Conservation (phyloP, 2,797 vertebrate genomes). For the Xerus rutilus region DNA sequence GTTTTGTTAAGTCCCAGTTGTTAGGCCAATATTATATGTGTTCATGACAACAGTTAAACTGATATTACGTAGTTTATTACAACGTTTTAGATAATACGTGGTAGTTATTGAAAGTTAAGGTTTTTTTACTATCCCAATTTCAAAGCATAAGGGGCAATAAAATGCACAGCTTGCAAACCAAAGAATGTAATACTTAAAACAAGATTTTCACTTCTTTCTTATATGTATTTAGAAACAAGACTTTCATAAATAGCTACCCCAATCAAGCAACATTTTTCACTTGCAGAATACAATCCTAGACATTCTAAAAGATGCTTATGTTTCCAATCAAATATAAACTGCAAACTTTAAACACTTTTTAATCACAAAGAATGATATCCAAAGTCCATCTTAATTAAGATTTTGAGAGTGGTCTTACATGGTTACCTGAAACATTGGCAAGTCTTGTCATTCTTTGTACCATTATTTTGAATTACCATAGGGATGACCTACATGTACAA, state of each 20-base stretch:
- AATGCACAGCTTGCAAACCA: not conserved
- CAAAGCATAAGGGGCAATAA: not conserved
- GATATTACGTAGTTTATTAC: not conserved
- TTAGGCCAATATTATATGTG: not conserved
- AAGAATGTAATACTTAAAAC: not conserved
- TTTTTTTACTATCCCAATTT: conserved; percentile 46
- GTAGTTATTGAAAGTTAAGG: conserved; percentile 6
- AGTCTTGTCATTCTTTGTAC: conserved; percentile 20
- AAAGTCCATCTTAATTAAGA: conserved; percentile 61
- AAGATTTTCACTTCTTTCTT: conserved; percentile 7
- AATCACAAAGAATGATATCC: conserved; percentile 30
- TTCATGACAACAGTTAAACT: conserved; percentile 26
- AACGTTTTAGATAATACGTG: not conserved
- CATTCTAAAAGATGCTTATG: not conserved
- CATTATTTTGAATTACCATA: conserved; percentile 23
- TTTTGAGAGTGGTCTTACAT: not conserved
- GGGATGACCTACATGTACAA: conserved; percentile 26
- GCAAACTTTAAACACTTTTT: conserved; percentile 25
- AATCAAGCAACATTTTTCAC: conserved; percentile 18
- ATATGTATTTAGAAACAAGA: conserved; percentile 56
- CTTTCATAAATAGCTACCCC: conserved; percentile 65
- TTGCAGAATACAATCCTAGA: not conserved
- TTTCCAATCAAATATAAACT: conserved; percentile 50
- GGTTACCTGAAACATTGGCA: not conserved
- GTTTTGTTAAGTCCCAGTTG: conserved; percentile 35